Base-by-base conservation (phyloP, 2,113 vertebrate species). In the Phyllostomus discolor region DNA sequence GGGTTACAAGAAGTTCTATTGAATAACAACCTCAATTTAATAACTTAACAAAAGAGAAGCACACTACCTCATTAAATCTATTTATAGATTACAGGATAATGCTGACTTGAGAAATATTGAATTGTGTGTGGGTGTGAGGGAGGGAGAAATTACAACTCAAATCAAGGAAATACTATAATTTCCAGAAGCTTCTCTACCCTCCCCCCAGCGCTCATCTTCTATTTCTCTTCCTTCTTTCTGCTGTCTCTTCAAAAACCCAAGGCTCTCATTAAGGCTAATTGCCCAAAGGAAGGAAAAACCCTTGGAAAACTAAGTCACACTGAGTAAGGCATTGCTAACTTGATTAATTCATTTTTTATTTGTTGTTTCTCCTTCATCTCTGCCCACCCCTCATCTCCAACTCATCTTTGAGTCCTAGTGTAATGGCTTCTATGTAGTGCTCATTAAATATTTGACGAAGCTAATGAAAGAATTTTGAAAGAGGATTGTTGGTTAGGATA, bases 101-200 rank as follows among this genome's bases (percentile, higher is more conserved):
- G n/a, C 73, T 87, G 87, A 89, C 50, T 91, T 94, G 50, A 93
- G 94, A 90, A 95, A 93, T 80, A 94, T 84, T 97, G 94, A 94
- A 97, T 43, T 96, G 57, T 72, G 81, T 41, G 15, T 43, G 17
- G 20, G 4, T 72, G 33, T 80, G 72, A 92, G 41, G 38, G 48
- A 94, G 38, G 75, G 46, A 91, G 43, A 96, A 91, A 90, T 91
- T 82, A 31, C 11, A 88, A 88, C 52, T 66, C 84, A 88, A 91
- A 95, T 82, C 64, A 94, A 82, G 80, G 64, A 91, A 79, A 82
- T 86, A 70, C 12, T 2, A 88, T 70, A n/a, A 59, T 89, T 91
- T 90, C 15, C 92, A 57, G 31, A 7, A 38, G 20, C 69, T 90
- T 22, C 66, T 86, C n/a, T 54, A 50, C 28, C 33, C 33, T 96